Base-by-base conservation (phyloP, 2,797 vertebrate genomes). In the Cyprinodon diabolis region DNA sequence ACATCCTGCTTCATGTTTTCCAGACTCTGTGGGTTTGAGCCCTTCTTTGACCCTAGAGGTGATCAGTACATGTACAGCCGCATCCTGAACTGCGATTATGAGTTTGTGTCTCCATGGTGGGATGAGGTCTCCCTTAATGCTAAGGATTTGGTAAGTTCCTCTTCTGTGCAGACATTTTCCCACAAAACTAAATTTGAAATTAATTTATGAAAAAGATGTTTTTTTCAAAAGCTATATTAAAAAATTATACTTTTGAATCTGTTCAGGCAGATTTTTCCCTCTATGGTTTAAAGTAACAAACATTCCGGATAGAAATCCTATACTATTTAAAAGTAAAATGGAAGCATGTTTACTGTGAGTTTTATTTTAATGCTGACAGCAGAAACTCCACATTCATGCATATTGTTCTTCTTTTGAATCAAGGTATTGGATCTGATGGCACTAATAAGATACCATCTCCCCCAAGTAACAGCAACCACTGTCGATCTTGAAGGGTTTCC, bases 11-110 rank as follows among this genome's bases (percentile, higher is more conserved):
- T 62, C 35, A 66, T 73, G 23, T 70, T 55, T 69, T 43, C 1
- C 87, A 97, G 96, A 73, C 94, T 97, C 54, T 97, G 96, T 3
- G 96, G 96, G 10, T 97, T 97, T 6, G 96, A 98, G 87, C 96
- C 96, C 3, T 97, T 97, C 91, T 97, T 97, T 0, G 96, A 97
- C 89, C 94, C 95, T 0, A 88, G 96, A 2, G 96, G 96, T 15
- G 96, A 97, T 57, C 96, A 96, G 87, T 96, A 96, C 90, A 96
- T 97, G 95, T 96, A 97, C 94, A 91, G 96, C 86, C 92, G 96
- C 25, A 96, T 97, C 88, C 95, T 97, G 49, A 97, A 94, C 91
- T 97, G 96, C 1, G 95, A 96, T 88, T 96, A 96, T 25, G 96
- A 96, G 92, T 96, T 97, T 69, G 93, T 96, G 78, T 97, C 96